Evolutionary conservation across 2,797 vertebrate genomes (phyloP).

Genomic region (Argentina silus): DNA sequence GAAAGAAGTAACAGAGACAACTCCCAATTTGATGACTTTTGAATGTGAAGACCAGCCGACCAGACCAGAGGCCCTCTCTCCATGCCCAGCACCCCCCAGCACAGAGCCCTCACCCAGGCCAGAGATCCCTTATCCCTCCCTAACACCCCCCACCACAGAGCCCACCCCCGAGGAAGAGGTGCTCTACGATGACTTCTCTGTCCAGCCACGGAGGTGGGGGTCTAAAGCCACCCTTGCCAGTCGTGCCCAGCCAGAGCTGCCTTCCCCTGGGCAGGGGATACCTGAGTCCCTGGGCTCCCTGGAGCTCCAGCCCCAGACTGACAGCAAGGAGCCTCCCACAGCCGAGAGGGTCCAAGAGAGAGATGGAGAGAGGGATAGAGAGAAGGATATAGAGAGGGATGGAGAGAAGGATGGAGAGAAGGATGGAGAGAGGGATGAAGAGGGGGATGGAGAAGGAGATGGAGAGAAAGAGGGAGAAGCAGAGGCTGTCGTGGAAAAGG

Average conservation of each 20-base stretch:
- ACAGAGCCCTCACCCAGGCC: not conserved
- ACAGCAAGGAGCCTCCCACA: not conserved
- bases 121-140: not conserved
- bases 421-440: not conserved
- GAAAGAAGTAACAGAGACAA: not conserved
- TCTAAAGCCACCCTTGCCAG: not conserved
- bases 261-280: not conserved
- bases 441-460: not conserved
- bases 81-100: not conserved
- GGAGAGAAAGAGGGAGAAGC: not conserved
- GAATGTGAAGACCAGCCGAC: not conserved
- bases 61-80: not conserved
- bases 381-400: not conserved
- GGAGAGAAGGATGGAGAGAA: not conserved
- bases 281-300: not conserved
- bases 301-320: not conserved
- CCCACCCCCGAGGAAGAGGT: not conserved
- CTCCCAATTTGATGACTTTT: not conserved
- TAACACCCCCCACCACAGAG: not conserved
- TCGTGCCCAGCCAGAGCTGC: not conserved
- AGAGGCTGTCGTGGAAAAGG: too few relatives aligned
- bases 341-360: not conserved
- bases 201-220: constrained; percentile 6
- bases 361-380: not conserved
- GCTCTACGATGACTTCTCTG: constrained; percentile 5